Base-by-base conservation (phyloP, 2,888 invertebrate species). In the Stenolophus ochropezus region DNA sequence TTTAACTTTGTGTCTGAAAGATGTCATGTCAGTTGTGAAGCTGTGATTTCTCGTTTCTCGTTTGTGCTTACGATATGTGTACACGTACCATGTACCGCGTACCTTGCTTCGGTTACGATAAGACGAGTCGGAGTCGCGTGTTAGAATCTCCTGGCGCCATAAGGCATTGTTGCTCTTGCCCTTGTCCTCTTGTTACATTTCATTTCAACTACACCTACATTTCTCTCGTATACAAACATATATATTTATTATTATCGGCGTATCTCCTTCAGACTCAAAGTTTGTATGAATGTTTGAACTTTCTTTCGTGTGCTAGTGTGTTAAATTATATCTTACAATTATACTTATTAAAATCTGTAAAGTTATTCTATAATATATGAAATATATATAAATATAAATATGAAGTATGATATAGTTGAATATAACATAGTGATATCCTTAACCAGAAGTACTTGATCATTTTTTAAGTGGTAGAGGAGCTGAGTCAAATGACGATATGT, bases 281-380 rank as follows among this genome's bases (percentile, higher is more conserved):
- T 83, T 47, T 79, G 88, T 85, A 85, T 87, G 88, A 87, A 88
- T 88, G 88, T 85, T 85, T 84, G 84, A 84, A 86, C 85, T 87
- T 80, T 88, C 85, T 87, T 87, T 87, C 87, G 88, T 87, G 87
- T 87, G 89, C 85, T 84, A 87, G 88, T 86, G 87, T 87, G 87
- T 88, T 88, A 86, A 88, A 88, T 87, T 88, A 87, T 87, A 86
- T 87, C 87, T 88, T 77, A 77, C 77, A 86, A 87, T 87, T 87
- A 88, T 88, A 88, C 88, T 88, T 88, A 88, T 88, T 88, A 84
- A 88, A 88, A 87, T 89, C 89, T 89, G 89, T 89, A 89, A 89
- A 89, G 89, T 89, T 89, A 89, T 88, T 88, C 88, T 88, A 88
- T 88, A 87, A 87, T 87, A 89, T 87, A 87, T 87, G 85, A 84